Evolutionary conservation across 2,888 invertebrate genomes (phyloP).

Genomic region (Drosophila mercatorum): DNA sequence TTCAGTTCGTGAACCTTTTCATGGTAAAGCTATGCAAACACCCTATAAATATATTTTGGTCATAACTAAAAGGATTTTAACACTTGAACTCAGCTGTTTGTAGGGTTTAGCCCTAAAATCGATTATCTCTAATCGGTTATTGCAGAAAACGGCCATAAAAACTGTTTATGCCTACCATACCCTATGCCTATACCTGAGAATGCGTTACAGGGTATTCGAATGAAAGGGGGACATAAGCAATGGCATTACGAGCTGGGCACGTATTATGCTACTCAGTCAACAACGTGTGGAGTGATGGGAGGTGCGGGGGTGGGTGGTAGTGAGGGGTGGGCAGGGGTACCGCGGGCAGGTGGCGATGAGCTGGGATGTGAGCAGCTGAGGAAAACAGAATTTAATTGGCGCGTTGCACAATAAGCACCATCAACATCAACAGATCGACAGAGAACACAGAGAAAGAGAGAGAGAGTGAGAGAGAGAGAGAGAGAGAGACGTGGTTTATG

Average conservation of each 20-base stretch:
- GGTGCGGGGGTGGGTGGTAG: too few species aligned
- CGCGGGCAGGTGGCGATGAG: not conserved
- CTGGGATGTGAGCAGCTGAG: not conserved
- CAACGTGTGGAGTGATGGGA: not conserved
- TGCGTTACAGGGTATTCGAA: not conserved
- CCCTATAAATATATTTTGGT: too few species aligned
- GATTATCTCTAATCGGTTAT: too few species aligned
- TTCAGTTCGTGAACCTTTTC: not conserved
- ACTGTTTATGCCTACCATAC: not conserved
- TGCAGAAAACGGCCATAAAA: too few species aligned
- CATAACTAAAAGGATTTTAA: too few species aligned
- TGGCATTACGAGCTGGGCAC: slow-evolving; percentile 9
- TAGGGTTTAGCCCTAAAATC: too few species aligned
- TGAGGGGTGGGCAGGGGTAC: too few species aligned
- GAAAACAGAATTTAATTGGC: slow-evolving; percentile 16
- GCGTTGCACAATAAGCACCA: slow-evolving; percentile 23
- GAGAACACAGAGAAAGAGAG: not conserved
- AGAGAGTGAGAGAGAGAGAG: too few species aligned
- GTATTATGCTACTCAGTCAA: slow-evolving; percentile 7
- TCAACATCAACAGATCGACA: slow-evolving; percentile 5
- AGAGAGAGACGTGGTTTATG: slow-evolving; percentile 3
- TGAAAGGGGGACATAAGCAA: slow-evolving; percentile 1
- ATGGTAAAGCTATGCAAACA: not conserved
- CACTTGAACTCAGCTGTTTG: too few species aligned
- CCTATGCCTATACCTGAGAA: not conserved